These are phyloP conservation scores for Leptosomus discolor DNA, from an alignment of 2,113 vertebrate genomes.

Conservation along the genomic window DNA sequence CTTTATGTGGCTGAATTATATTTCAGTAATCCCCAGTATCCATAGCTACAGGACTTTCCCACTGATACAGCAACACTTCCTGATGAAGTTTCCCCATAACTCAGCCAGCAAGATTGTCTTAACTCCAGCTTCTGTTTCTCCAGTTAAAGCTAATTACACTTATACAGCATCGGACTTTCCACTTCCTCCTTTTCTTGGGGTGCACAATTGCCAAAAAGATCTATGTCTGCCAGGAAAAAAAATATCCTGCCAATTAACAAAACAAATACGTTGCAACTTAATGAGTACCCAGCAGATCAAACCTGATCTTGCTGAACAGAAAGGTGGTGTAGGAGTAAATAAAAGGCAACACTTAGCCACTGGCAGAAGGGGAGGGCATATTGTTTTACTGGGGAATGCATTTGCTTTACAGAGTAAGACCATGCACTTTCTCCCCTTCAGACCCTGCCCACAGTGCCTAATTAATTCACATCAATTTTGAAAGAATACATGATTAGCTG, in stretches of 20 bases:
- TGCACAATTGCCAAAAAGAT: slow-evolving; percentile 19
- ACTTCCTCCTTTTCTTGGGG: slow-evolving; percentile 16
- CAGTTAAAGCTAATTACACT: slow-evolving; percentile 36
- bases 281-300: background rate
- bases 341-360: background rate
- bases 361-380: background rate
- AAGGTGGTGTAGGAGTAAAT: slow-evolving; percentile 6
- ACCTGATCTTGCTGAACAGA: background rate
- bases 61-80: slow-evolving; percentile 37
- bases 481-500: slow-evolving; percentile 60
- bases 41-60: slow-evolving; percentile 63
- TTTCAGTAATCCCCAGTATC: slow-evolving; percentile 57
- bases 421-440: slow-evolving; percentile 46
- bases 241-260: slow-evolving; percentile 21
- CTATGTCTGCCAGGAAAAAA: background rate
- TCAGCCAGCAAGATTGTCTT: slow-evolving; percentile 43
- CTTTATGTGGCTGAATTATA: slow-evolving; percentile 62
- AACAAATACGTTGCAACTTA: slow-evolving; percentile 40
- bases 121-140: slow-evolving; percentile 44
- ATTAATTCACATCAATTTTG: slow-evolving; percentile 62
- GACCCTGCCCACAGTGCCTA: slow-evolving; percentile 16
- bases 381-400: slow-evolving; percentile 1
- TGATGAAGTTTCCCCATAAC: slow-evolving; percentile 37
- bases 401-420: slow-evolving; percentile 20
- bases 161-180: background rate